Percentiles rank a stretch among this genome's conserved stretches.
Evolutionary conservation across 2,888 invertebrate species (phyloP).

Genomic region (Stenotaenia linearis): DNA sequence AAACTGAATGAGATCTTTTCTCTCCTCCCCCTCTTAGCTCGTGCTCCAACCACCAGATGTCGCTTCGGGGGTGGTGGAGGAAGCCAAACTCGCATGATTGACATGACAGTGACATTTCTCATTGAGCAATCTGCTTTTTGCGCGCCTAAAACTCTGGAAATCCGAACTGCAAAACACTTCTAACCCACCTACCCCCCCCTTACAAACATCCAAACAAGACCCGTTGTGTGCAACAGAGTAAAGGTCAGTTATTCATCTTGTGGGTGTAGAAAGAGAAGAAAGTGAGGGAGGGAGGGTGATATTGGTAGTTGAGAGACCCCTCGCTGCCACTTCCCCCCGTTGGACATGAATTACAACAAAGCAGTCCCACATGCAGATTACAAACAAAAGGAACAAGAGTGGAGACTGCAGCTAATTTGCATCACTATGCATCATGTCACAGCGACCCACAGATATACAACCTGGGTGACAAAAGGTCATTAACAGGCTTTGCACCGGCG

Average conservation of each 20-base stretch:
- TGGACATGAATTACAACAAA: neutral
- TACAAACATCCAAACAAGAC: neutral
- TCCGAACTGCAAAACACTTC: neutral
- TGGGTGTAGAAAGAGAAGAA: neutral
- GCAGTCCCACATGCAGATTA: conserved; percentile 11
- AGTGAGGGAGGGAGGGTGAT: neutral
- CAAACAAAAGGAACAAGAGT: conserved; percentile 11
- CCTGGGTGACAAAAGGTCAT: neutral
- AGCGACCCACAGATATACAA: neutral
- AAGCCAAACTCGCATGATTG: neutral
- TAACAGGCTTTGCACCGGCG: neutral
- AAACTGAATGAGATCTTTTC: conserved; percentile 19
- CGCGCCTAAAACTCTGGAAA: neutral
- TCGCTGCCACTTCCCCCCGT: neutral
- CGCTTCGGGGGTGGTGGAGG: neutral
- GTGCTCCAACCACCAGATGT: conserved; percentile 10
- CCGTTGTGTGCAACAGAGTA: neutral
- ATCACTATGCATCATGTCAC: conserved; percentile 14
- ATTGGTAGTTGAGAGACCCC: neutral
- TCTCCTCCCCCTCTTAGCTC: conserved; percentile 1
- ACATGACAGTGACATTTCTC: conserved; percentile 1
- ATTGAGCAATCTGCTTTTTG: neutral
- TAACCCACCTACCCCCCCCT: neutral
- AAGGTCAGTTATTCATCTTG: neutral
- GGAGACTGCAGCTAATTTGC: conserved; percentile 15